Evolutionary conservation across 2,113 vertebrate species (phyloP).

Genomic region (Cricetomys ansorgei): DNA sequence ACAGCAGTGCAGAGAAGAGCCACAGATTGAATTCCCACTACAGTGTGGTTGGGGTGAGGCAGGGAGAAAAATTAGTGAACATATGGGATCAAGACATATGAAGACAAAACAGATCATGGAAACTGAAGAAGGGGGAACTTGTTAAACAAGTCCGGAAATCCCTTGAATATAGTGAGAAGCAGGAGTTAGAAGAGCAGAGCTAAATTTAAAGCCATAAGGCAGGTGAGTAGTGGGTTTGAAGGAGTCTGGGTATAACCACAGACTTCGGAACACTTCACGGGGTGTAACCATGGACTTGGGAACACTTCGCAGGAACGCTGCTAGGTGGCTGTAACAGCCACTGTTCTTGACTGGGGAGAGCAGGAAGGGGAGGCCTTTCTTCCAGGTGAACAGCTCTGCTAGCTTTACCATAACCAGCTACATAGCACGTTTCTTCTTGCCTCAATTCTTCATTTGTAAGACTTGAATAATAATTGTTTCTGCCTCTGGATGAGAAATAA

Average conservation of each 20-base stretch:
- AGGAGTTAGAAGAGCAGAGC: not conserved
- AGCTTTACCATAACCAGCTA: not conserved
- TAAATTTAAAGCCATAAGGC: not conserved
- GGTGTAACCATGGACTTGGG: not conserved
- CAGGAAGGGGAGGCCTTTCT: not conserved
- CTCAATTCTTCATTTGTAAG: slow-evolving; percentile 30
- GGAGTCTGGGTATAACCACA: not conserved
- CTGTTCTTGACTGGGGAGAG: slow-evolving; percentile 14
- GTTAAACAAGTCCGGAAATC: not conserved
- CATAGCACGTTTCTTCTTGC: not conserved
- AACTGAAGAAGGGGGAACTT: not conserved
- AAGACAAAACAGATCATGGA: slow-evolving; percentile 9
- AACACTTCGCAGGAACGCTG: not conserved
- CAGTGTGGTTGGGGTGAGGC: too few relatives aligned
- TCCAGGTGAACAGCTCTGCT: not conserved
- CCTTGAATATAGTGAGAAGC: not conserved
- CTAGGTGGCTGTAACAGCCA: not conserved
- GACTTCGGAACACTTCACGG: slow-evolving; percentile 13
- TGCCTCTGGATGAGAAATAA: slow-evolving; percentile 16
- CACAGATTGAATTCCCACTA: not conserved
- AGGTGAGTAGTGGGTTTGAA: not conserved
- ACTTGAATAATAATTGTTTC: slow-evolving; percentile 36
- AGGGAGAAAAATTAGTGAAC: not conserved
- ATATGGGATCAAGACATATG: not conserved
- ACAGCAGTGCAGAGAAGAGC: not conserved